Conservation (phyloP, 2,888 invertebrate species). For the Lagria hirta region DNA sequence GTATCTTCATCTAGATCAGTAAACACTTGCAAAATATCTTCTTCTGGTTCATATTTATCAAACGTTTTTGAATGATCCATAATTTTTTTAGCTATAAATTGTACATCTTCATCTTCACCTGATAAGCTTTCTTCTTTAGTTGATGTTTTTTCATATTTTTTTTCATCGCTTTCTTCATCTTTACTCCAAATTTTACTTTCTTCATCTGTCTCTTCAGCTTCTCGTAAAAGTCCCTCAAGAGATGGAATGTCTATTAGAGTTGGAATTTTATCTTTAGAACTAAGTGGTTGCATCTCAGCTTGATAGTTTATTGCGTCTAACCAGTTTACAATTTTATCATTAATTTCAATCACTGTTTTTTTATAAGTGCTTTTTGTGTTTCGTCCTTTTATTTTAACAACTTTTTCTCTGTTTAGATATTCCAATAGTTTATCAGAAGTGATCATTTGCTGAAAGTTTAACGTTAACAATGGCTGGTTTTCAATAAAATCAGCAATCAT, state of each 20-base stretch:
- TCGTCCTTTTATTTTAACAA: constrained; percentile 32
- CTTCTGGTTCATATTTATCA: constrained; percentile 19
- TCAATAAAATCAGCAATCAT: constrained; percentile 40
- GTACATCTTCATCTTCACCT: constrained; percentile 15
- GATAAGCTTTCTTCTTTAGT: constrained; percentile 9
- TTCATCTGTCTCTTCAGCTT: constrained; percentile 27
- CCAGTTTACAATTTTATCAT: constrained; percentile 47
- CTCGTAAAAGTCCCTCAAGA: constrained; percentile 17
- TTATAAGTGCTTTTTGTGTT: constrained; percentile 35
- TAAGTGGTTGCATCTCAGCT: constrained; percentile 44
- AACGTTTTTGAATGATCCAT: constrained; percentile 10
- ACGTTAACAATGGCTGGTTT: constrained; percentile 38
- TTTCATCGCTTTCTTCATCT: constrained; percentile 17
- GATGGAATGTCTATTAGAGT: constrained; percentile 27
- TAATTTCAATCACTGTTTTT: constrained; percentile 36
- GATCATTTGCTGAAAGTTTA: constrained; percentile 45
- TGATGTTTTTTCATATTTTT: constrained; percentile 10
- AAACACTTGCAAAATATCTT: constrained; percentile 9
- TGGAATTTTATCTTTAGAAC: constrained; percentile 40
- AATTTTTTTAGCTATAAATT: constrained; percentile 13
- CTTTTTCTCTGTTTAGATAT: constrained; percentile 27
- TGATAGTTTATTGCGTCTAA: constrained; percentile 43
- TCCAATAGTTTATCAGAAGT: constrained; percentile 42
- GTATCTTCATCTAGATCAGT: constrained; percentile 27
- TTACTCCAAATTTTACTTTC: constrained; percentile 19